These are phyloP conservation scores for Himantopus leucocephalus DNA, from an alignment of 2,113 vertebrate species.

Conservation along the genomic window DNA sequence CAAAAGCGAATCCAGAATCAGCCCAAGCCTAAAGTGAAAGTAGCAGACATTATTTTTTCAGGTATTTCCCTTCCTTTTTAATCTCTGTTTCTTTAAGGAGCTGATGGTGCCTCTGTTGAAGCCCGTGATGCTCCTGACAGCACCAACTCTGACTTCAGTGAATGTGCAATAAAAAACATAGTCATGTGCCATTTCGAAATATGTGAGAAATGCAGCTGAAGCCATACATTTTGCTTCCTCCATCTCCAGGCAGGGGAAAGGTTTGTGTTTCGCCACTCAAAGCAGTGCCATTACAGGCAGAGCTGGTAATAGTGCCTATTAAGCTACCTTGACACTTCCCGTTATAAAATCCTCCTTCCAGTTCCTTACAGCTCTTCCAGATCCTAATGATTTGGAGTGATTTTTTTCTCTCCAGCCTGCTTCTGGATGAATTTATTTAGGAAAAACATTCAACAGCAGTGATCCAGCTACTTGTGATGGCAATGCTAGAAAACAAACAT, in stretches of 20 bases:
- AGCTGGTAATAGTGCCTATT: background rate
- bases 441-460: background rate
- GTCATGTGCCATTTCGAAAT: fast-evolving
- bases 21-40: constrained; percentile 81
- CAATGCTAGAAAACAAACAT: background rate
- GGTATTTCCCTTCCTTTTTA: background rate
- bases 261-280: background rate
- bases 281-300: background rate
- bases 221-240: background rate
- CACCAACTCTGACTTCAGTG: background rate
- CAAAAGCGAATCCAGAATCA: constrained; percentile 76
- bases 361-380: background rate
- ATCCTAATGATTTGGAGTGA: background rate
- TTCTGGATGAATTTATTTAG: background rate
- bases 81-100: background rate
- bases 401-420: background rate
- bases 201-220: background rate
- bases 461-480: background rate
- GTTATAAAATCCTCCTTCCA: background rate
- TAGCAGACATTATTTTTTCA: background rate
- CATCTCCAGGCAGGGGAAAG: background rate
- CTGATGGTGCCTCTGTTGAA: background rate
- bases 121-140: background rate
- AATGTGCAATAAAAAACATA: background rate
- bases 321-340: background rate